Evolutionary conservation across 1,140 invertebrate species (phyloP), one percentile per base, ranked within the genome.

Genomic region (Leptonema lineaticorne): DNA sequence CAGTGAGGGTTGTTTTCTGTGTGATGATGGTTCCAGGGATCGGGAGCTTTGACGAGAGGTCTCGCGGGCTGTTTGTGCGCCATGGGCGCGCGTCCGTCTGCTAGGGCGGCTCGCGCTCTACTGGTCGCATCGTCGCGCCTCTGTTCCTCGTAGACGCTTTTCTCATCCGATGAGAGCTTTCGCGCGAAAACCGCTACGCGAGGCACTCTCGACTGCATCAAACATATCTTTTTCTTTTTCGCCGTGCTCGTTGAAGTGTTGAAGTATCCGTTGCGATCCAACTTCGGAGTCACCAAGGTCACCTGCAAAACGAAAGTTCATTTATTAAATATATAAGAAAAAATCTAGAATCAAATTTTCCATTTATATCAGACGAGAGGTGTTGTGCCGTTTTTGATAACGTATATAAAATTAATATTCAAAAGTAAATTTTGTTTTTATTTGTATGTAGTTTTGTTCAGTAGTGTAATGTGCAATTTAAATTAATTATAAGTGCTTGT

Each of bases 141-240:
- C n/a, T n/a, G n/a, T n/a, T n/a, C 78, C 11, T 75, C 74, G 73
- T 77, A 78, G 57, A 50, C 26, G 62, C 57, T 57, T 56, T 63
- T 65, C 69, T 79, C 79, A 67, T 79, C 79, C 14, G 46, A n/a
- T 14, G 57, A 28, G 37, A 16, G 33, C 50, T 53, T 53, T 69
- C 27, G 14, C 18, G 28, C 28, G 73, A 41, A 71, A 71, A 81
- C 81, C 63, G 79, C 79, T 33, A 79, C 75, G 65, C 78, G 74
- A 30, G 80, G 81, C 50, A 79, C 79, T 66, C 76, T 78, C 4
- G 79, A 77, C 68, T 81, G 79, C 81, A 83, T 82, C 50, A 83
- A 71, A 71, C 75, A 82, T 70, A 83, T 79, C 70, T 81, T 82
- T 74, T 83, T 83, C 75, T 83, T 83, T 75, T 82, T 83, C 8